phyloP scores from a whole-genome alignment of 2,888 invertebrate genomes.

The Hylaea fasciaria region DNA sequence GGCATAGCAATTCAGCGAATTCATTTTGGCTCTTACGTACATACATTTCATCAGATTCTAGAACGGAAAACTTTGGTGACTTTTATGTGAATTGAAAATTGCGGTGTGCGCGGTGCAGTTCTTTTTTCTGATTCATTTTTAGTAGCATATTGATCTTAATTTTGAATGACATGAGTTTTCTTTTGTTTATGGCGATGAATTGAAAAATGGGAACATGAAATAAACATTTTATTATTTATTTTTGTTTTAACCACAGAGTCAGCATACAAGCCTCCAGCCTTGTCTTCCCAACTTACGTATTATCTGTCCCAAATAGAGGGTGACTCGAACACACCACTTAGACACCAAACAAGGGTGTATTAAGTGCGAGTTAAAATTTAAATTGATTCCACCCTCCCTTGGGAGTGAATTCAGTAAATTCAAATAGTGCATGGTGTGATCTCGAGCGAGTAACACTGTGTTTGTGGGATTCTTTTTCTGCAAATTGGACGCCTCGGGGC shows the following conservation, averaged over 20 bases:
- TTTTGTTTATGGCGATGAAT: too few species aligned
- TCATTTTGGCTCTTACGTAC: constrained; percentile 45
- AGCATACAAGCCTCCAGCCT: constrained; percentile 40
- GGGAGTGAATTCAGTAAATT: constrained; percentile 80
- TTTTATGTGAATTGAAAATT: constrained; percentile 48
- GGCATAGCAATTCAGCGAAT: constrained; percentile 47
- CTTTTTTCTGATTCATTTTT: neutral
- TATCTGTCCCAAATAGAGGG: constrained; percentile 81
- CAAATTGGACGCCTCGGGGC: constrained; percentile 82
- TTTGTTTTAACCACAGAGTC: constrained; percentile 13
- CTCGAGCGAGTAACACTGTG: constrained; percentile 73
- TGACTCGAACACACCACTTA: constrained; percentile 84
- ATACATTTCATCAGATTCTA: constrained; percentile 49
- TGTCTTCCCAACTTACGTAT: constrained; percentile 83
- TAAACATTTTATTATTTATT: constrained; percentile 2
- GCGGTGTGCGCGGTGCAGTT: constrained; percentile 13
- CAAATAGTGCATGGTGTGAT: constrained; percentile 83
- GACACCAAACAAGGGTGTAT: constrained; percentile 85
- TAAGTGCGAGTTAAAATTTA: constrained; percentile 85
- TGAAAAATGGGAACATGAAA: too few species aligned
- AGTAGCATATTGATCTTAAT: too few species aligned
- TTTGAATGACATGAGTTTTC: too few species aligned
- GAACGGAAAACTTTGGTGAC: constrained; percentile 41
- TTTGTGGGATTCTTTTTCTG: constrained; percentile 82
- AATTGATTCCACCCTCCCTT: constrained; percentile 82